Conservation (phyloP, 2,888 invertebrate species). For the Bombylius major region DNA sequence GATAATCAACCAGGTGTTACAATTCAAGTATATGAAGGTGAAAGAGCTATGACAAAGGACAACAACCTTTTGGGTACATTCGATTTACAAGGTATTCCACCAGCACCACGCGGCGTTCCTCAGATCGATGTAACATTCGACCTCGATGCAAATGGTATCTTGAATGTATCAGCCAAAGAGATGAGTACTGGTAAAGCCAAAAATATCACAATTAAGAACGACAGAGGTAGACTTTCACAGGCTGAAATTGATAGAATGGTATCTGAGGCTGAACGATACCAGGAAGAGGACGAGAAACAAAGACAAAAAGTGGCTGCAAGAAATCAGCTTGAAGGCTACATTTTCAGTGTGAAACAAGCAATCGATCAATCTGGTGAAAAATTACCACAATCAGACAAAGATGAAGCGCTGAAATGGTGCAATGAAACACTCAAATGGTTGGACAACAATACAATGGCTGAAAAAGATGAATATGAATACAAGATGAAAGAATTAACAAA, state of each 20-base stretch:
- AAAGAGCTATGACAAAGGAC: conserved; percentile 82
- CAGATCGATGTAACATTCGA: conserved; percentile 74
- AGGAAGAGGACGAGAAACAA: conserved; percentile 60
- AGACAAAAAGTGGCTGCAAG: conserved; percentile 52
- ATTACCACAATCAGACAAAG: conserved; percentile 53
- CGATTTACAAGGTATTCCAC: conserved; percentile 89
- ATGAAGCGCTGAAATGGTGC: conserved; percentile 49
- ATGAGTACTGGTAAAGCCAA: conserved; percentile 54
- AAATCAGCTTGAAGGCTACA: conserved; percentile 59
- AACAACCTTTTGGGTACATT: conserved; percentile 92
- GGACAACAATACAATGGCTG: conserved; percentile 63
- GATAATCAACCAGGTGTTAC: conserved; percentile 70
- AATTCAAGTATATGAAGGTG: conserved; percentile 63
- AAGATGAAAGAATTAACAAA: conserved; percentile 29
- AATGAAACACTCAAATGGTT: conserved; percentile 56
- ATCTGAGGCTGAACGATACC: conserved; percentile 57
- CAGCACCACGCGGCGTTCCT: conserved; percentile 79
- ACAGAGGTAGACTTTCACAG: conserved; percentile 67
- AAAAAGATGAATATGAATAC: conserved; percentile 59
- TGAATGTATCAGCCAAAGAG: conserved; percentile 72
- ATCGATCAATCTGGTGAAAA: conserved; percentile 50
- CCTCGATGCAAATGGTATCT: conserved; percentile 88
- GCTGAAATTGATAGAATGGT: conserved; percentile 73
- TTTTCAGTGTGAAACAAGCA: conserved; percentile 55
- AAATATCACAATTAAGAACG: conserved; percentile 71